A percentile compares a stretch with the other conserved stretches of the same genome.
These are phyloP conservation scores for Leptatherina wallacei DNA, from an alignment of 2,797 vertebrate genomes.

Conservation along the genomic window DNA sequence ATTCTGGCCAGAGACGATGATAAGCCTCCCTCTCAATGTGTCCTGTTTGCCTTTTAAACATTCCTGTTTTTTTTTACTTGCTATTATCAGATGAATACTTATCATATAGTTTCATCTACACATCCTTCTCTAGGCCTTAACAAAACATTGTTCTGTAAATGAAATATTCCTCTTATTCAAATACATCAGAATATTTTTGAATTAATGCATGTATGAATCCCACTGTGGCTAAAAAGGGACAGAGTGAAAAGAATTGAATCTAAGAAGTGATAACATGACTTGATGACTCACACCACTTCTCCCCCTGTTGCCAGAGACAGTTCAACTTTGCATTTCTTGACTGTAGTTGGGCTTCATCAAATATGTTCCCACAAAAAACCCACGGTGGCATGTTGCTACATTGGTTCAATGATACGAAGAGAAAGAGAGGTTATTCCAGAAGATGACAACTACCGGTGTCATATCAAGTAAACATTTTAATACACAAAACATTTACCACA, in stretches of 20 bases:
- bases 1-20: constrained; percentile 29
- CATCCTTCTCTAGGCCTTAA: constrained; percentile 28
- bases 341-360: not conserved
- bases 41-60: constrained; percentile 44
- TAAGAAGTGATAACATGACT: constrained; percentile 36
- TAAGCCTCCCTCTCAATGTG: constrained; percentile 19
- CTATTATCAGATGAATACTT: constrained; percentile 50
- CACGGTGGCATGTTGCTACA: not conserved
- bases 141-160: constrained; percentile 59
- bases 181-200: constrained; percentile 54
- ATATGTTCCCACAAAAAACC: not conserved
- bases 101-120: constrained; percentile 50
- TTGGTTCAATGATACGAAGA: not conserved
- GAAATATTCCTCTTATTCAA: constrained; percentile 52
- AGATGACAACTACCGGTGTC: constrained; percentile 35
- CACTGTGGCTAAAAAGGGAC: constrained; percentile 28
- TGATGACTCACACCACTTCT: constrained; percentile 2
- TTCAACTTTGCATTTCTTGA: constrained; percentile 7
- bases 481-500: constrained; percentile 34
- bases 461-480: constrained; percentile 38
- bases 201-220: constrained; percentile 41
- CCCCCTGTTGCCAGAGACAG: constrained; percentile 2
- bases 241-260: constrained; percentile 42
- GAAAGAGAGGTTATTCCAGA: constrained; percentile 9
- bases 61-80: constrained; percentile 25